Evolutionary conservation across 2,113 vertebrate genomes (phyloP).

Genomic region (Chroicocephalus ridibundus): DNA sequence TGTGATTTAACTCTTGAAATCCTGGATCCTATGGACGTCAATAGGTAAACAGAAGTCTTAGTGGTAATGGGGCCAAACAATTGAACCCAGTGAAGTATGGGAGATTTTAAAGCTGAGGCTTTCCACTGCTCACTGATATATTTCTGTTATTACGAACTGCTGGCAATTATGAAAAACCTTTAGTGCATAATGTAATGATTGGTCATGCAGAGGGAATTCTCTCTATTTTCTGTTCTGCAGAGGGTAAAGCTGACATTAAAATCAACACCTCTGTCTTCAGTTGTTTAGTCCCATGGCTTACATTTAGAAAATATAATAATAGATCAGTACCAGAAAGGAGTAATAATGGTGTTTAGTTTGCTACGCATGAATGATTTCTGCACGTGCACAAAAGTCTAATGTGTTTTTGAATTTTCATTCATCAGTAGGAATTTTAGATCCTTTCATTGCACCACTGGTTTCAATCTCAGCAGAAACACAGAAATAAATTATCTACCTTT

Average conservation of each 20-base stretch:
- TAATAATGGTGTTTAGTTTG: neutral
- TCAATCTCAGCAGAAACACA: neutral
- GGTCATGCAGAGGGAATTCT: neutral
- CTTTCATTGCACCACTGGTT: neutral
- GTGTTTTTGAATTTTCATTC: constrained; percentile 33
- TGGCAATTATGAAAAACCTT: neutral
- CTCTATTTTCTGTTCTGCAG: constrained; percentile 16
- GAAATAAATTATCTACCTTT: neutral
- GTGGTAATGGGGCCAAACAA: neutral
- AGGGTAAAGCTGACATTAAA: neutral
- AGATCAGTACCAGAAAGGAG: neutral
- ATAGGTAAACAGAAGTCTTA: neutral
- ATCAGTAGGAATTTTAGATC: neutral
- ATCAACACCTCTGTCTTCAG: neutral
- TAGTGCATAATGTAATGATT: neutral
- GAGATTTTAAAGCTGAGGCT: neutral
- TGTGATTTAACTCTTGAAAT: neutral
- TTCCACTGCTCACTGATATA: neutral
- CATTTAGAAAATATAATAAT: neutral
- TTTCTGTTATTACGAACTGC: neutral
- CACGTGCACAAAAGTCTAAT: neutral
- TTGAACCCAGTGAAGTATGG: neutral
- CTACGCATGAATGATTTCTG: neutral
- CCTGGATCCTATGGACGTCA: neutral
- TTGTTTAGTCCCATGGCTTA: neutral